These are phyloP conservation scores for Platygyra sinensis DNA, from an alignment of 64 coral and sea anemone species.

Conservation along the genomic window DNA sequence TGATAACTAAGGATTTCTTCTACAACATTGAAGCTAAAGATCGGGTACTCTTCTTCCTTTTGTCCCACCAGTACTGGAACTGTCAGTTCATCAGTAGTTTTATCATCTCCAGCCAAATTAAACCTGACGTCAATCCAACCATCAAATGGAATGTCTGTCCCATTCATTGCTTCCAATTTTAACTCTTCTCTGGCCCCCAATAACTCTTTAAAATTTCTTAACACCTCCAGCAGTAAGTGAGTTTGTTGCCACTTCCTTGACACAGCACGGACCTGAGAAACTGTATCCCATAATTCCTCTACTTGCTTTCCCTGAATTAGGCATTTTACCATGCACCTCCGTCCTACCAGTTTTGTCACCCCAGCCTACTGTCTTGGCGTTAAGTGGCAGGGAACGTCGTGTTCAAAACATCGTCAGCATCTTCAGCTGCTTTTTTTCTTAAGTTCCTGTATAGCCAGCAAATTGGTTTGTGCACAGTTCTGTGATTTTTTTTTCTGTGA, in stretches of 20 bases:
- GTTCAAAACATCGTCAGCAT: background rate
- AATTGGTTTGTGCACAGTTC: background rate
- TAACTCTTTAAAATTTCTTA: no score
- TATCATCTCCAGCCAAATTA: no score
- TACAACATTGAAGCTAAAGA: conserved; percentile 64
- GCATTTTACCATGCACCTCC: no score
- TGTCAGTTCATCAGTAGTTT: no score
- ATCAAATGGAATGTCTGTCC: no score
- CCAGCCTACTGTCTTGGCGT: conserved; percentile 24
- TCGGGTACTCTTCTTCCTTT: no score
- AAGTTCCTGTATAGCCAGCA: conserved; percentile 28
- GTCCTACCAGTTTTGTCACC: conserved; percentile 64
- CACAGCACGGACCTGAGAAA: conserved; percentile 58
- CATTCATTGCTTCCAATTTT: no score
- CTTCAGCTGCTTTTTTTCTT: conserved; percentile 10
- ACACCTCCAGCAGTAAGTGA: conserved; percentile 7
- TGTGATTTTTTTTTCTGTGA: conserved; percentile 3
- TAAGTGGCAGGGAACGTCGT: conserved; percentile 32
- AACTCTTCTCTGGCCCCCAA: no score
- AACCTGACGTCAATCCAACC: no score
- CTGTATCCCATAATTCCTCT: conserved; percentile 60
- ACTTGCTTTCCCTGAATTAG: conserved; percentile 40
- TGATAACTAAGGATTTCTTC: conserved; percentile 24
- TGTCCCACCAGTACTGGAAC: no score
- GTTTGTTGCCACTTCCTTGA: conserved; percentile 26